Evolutionary conservation across 2,797 vertebrate species (phyloP).

Genomic region (Limnodromus scolopaceus): DNA sequence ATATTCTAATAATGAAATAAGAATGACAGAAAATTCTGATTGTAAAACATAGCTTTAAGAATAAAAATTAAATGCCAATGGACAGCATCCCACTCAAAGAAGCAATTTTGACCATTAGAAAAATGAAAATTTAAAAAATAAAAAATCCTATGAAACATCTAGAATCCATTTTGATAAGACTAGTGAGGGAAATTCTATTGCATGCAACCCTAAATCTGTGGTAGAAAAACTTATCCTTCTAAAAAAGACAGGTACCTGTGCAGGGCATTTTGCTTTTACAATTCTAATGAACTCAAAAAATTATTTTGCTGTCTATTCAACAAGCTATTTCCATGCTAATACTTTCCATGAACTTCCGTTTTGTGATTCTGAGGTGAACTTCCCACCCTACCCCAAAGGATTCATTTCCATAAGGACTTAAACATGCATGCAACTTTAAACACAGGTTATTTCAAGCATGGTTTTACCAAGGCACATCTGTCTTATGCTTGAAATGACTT

Average conservation of each 20-base stretch:
- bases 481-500: background rate
- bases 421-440: background rate
- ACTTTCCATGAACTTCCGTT: background rate
- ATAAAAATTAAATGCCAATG: background rate
- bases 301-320: background rate
- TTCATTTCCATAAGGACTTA: background rate
- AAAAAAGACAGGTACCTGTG: background rate
- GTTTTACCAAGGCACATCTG: background rate
- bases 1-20: background rate
- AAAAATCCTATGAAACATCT: background rate
- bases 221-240: background rate
- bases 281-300: background rate
- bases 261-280: background rate
- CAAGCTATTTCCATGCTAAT: background rate
- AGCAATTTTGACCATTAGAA: background rate
- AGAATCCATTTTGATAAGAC: background rate
- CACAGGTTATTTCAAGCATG: background rate
- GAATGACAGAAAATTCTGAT: background rate
- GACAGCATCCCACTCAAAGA: background rate
- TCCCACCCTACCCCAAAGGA: background rate
- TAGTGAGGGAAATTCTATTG: background rate
- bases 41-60: background rate
- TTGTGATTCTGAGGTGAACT: background rate
- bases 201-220: background rate
- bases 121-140: background rate